Conservation (phyloP, 2,888 invertebrate genomes). For the Drosophila koepferae region DNA sequence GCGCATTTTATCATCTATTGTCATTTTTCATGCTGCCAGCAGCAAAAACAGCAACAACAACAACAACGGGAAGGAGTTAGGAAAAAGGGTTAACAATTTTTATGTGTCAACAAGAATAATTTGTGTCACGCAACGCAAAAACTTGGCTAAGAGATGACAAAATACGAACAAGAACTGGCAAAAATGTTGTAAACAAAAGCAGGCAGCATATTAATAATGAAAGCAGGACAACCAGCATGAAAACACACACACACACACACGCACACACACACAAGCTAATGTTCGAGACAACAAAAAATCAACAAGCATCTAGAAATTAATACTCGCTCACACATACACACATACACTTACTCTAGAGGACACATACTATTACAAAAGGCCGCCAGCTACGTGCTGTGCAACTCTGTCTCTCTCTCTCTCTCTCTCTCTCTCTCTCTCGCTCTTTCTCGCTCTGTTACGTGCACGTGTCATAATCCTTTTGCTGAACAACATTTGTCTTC, state of each 20-base stretch:
- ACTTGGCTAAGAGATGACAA: constrained; percentile 64
- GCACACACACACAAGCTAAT: constrained; percentile 39
- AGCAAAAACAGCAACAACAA: constrained; percentile 2
- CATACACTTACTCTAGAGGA: constrained; percentile 1
- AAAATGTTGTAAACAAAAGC: constrained; percentile 62
- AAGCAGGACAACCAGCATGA: constrained; percentile 45
- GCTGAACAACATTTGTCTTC: constrained; percentile 46
- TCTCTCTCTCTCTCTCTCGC: no score
- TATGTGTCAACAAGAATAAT: constrained; percentile 79
- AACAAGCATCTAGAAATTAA: constrained; percentile 67
- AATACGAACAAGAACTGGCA: constrained; percentile 45
- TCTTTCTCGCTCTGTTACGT: constrained; percentile 41
- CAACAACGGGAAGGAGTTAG: not conserved
- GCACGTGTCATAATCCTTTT: constrained; percentile 64
- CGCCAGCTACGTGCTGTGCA: constrained; percentile 29
- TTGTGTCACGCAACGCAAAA: constrained; percentile 62
- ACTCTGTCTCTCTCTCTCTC: not conserved
- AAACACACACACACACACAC: no score
- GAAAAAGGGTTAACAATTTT: constrained; percentile 74
- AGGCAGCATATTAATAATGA: constrained; percentile 69
- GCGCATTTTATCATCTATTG: constrained; percentile 69
- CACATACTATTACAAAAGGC: constrained; percentile 8
- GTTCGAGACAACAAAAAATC: constrained; percentile 48
- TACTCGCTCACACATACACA: constrained; percentile 37
- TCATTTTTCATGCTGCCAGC: constrained; percentile 63